Evolutionary conservation across 64 coral and sea anemone species (phyloP), one percentile per base, ranked within the genome.

Genomic region (Montipora cactus): DNA sequence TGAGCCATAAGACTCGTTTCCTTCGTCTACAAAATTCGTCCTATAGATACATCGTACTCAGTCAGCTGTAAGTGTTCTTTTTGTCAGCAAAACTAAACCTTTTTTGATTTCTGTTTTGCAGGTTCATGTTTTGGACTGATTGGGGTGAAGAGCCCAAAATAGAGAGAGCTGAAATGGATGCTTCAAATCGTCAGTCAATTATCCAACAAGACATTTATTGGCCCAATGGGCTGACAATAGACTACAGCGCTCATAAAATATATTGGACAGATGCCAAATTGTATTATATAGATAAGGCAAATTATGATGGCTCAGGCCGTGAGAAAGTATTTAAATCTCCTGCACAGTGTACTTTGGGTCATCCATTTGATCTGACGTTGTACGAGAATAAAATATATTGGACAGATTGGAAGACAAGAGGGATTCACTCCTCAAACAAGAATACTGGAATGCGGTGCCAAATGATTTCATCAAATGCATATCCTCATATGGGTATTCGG

Each of bases 71-170:
- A 37, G 37, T 37, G 37, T 37, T 37, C 37, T 37, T 37, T 37
- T 37, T 37, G 37, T 37, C 37, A 37, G 37, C 37, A 37, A 2
- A 37, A 2, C 37, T 37, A 37, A 2, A 37, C 0, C 37, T 37
- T 37, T 37, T 37, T 37, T 37, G 37, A 37, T 37, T 37, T 37
- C 37, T 37, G 37, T 37, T 1, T 37, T 37, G 37, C 37, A 97
- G 95, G n/a, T 94, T 76, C 13, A 83, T 97, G 92, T 95, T 97
- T 79, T 97, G 95, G 95, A 97, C 95, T 50, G 95, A 97, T 58
- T 97, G 95, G 92, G 93, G 95, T 0, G 64, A 95, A 47, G 15
- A 79, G 8, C 92, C 95, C 3, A 97, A 95, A 62, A 95, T 97
- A 57, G 95, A 97, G 47, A 58, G 89, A 18, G 83, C 92, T 7